Conservation (phyloP, 2,113 vertebrate species). For the Epinephelus cyanopodus region DNA sequence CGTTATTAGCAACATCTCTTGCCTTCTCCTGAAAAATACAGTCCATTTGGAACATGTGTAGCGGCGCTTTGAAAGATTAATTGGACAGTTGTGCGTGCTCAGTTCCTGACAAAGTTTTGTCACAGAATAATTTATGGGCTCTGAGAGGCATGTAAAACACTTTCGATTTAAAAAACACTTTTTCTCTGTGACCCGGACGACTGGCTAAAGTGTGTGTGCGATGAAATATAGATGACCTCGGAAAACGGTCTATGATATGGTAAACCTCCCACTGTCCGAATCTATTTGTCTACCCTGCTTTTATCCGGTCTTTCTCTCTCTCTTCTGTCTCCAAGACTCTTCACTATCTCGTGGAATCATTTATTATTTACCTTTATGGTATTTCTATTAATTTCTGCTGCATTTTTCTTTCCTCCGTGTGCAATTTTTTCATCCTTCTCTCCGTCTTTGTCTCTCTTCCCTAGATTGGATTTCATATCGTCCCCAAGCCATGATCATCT, state of each 20-base stretch:
- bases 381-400: neutral
- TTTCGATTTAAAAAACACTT: constrained; percentile 59
- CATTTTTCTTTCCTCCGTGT: neutral
- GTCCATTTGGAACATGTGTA: constrained; percentile 73
- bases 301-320: neutral
- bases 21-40: constrained; percentile 10
- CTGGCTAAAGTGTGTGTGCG: constrained; percentile 20
- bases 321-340: neutral
- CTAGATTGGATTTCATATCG: neutral
- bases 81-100: constrained; percentile 54
- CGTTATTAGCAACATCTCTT: constrained; percentile 37
- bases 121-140: constrained; percentile 76
- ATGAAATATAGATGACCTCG: constrained; percentile 77
- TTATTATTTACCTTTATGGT: too few relatives aligned
- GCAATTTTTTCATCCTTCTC: neutral
- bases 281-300: constrained; percentile 14
- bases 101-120: constrained; percentile 53
- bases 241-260: constrained; percentile 15
- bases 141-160: constrained; percentile 72
- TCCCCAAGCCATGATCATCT: neutral
- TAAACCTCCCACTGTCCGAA: neutral
- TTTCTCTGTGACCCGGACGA: constrained; percentile 6
- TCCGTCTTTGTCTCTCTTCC: too few relatives aligned
- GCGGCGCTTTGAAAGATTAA: constrained; percentile 72
- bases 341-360: neutral